These are phyloP conservation scores for Altica lythri DNA, from an alignment of 2,888 invertebrate genomes.

Conservation along the genomic window DNA sequence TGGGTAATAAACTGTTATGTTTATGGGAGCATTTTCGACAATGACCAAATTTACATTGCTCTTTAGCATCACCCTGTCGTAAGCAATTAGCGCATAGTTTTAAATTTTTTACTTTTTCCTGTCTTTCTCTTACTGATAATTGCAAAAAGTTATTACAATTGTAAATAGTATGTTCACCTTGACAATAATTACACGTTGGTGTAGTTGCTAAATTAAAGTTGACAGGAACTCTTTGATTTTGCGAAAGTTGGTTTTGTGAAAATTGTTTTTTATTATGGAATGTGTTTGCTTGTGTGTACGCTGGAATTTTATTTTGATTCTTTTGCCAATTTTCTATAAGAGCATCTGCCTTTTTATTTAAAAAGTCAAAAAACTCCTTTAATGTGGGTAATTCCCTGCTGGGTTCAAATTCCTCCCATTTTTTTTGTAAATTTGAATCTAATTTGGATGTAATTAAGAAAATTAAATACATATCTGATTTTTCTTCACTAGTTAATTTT, in stretches of 20 bases:
- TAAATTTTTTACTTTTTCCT: background rate
- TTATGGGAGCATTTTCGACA: background rate
- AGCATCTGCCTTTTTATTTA: background rate
- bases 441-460: background rate
- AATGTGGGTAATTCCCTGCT: background rate
- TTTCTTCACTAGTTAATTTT: background rate
- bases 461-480: background rate
- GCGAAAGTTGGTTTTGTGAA: background rate
- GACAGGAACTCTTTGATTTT: background rate
- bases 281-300: background rate
- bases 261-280: background rate
- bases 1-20: background rate
- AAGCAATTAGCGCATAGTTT: constrained; percentile 11
- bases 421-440: background rate
- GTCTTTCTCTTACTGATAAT: background rate
- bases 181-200: constrained; percentile 2
- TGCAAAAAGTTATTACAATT: constrained; percentile 1
- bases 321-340: too few species aligned
- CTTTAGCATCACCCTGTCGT: background rate
- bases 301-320: background rate
- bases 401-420: background rate
- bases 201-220: background rate
- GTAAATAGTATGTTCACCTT: constrained; percentile 2
- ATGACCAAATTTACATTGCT: background rate
- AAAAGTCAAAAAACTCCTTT: background rate